A percentile compares a stretch with the other conserved stretches of the same genome.
phyloP scores from a whole-genome alignment of 2,888 invertebrate genomes.

The Clostera curtula region DNA sequence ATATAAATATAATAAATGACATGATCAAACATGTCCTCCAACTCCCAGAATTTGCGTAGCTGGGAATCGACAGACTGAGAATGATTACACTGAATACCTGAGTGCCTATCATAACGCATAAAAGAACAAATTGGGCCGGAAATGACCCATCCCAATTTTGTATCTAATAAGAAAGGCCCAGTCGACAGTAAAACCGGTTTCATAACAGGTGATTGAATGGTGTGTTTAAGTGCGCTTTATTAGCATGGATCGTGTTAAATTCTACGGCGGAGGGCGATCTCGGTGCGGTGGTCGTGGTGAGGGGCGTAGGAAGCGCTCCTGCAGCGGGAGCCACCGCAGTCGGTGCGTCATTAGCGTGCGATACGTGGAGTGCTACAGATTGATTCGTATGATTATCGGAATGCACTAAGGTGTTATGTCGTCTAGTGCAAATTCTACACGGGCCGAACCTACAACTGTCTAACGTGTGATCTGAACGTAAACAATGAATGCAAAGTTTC shows the following conservation, averaged over 20 bases:
- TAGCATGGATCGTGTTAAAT: background rate
- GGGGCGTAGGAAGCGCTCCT: background rate
- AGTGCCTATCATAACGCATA: too few relatives aligned
- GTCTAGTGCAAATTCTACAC: background rate
- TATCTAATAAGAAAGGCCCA: conserved; percentile 16
- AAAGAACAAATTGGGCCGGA: conserved; percentile 10
- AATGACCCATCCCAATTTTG: conserved; percentile 18
- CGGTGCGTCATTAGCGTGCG: background rate
- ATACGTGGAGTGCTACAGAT: background rate
- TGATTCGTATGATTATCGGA: background rate
- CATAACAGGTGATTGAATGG: background rate
- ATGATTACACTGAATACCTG: conserved; percentile 12
- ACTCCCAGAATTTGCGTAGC: conserved; percentile 16
- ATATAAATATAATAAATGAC: too few relatives aligned
- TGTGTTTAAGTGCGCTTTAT: background rate
- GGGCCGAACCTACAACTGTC: conserved; percentile 1
- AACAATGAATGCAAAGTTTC: conserved; percentile 1
- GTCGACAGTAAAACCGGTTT: conserved; percentile 1
- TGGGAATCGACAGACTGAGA: conserved; percentile 8
- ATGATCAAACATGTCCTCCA: conserved; percentile 7
- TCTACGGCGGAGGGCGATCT: too few relatives aligned
- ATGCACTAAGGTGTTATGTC: conserved; percentile 3
- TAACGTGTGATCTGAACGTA: background rate
- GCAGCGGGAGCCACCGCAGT: background rate
- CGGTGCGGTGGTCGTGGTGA: too few relatives aligned